phyloP scores from a whole-genome alignment of 2,113 vertebrate species.

The Egretta garzetta region DNA sequence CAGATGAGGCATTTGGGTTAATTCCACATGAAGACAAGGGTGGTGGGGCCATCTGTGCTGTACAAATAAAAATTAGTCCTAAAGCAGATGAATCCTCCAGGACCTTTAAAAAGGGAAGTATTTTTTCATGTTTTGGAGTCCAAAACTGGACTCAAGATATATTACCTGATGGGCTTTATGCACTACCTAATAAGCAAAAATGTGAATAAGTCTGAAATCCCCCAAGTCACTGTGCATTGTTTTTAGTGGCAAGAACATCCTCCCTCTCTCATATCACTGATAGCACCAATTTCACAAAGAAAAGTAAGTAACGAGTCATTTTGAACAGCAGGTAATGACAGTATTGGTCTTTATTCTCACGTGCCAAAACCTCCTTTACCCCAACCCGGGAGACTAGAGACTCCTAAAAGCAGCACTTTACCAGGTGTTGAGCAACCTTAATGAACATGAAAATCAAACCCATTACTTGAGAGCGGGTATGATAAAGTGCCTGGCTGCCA shows the following conservation, averaged over 20 bases:
- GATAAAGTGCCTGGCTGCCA: neutral
- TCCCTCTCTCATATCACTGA: neutral
- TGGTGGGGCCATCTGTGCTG: neutral
- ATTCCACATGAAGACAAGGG: neutral
- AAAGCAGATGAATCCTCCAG: neutral
- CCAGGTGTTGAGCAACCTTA: neutral
- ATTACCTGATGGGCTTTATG: neutral
- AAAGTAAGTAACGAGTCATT: neutral
- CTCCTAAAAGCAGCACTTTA: constrained; percentile 37
- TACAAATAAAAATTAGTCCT: neutral
- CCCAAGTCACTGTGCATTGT: neutral
- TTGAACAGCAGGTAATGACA: neutral
- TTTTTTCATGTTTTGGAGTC: neutral
- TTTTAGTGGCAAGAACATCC: neutral
- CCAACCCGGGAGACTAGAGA: neutral
- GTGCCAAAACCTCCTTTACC: neutral
- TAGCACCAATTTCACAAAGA: constrained; percentile 12
- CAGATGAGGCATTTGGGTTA: neutral
- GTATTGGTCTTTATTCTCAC: neutral
- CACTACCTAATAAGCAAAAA: neutral
- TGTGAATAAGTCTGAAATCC: neutral
- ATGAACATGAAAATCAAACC: constrained; percentile 40
- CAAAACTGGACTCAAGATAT: neutral
- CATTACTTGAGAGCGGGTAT: neutral
- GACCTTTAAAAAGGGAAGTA: neutral